Conservation (phyloP, 2,113 vertebrate genomes). For the Oenanthe oenanthe region DNA sequence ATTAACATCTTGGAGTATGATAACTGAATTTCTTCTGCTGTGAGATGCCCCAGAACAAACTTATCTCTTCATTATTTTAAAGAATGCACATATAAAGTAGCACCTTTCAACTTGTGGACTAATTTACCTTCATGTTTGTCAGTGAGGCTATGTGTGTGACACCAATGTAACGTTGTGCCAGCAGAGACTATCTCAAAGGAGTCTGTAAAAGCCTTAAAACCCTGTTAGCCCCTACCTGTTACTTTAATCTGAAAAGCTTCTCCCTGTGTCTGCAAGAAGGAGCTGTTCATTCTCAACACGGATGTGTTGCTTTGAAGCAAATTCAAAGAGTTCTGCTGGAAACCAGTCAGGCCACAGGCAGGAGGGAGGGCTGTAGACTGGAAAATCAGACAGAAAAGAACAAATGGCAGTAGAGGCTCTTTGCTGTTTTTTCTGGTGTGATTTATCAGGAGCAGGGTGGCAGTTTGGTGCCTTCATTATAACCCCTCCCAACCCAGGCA, state of each 20-base stretch:
- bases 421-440: neutral
- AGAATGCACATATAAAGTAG: neutral
- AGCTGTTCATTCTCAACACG: slow-evolving; percentile 42
- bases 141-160: rapidly evolving
- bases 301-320: slow-evolving; percentile 67
- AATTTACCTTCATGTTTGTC: neutral
- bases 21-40: neutral
- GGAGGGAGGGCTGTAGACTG: slow-evolving; percentile 55
- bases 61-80: neutral
- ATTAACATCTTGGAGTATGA: neutral
- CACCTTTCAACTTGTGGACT: neutral
- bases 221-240: slow-evolving; percentile 61
- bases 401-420: neutral
- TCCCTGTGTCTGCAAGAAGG: slow-evolving; percentile 55
- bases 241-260: slow-evolving; percentile 64
- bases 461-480: neutral
- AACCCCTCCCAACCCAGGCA: neutral
- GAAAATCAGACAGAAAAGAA: slow-evolving; percentile 13
- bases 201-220: neutral
- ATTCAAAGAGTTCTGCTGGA: slow-evolving; percentile 44
- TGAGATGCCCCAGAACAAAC: neutral
- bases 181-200: neutral
- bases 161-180: rapidly evolving
- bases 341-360: slow-evolving; percentile 66
- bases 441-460: neutral